Evolutionary conservation across 2,797 vertebrate species (phyloP), one percentile per base, ranked within the genome.

Genomic region (Cheirogaleus major): DNA sequence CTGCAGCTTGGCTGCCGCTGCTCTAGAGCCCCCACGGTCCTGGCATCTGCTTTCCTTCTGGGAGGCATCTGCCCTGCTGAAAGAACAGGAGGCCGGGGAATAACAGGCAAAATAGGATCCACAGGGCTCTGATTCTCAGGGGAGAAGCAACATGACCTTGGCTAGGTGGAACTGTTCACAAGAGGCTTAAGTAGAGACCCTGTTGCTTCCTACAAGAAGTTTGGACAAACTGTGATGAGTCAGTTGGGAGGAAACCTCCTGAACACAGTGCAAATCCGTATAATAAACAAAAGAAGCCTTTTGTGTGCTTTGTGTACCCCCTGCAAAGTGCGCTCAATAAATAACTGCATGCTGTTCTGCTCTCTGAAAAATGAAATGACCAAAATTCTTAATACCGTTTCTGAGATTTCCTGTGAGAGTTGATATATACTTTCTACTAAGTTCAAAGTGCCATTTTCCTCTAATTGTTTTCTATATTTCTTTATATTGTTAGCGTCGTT

Each of bases 391-490:
- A 97, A 96, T 96, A 65, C 48, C 23, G 59, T 95, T 97, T 91
- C 83, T 91, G 92, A 95, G 82, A 80, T 96, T 97, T 98, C 97
- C 96, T 98, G n/a, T 18, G 95, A 98, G 96, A 98, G 67, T 80
- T 35, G 70, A 32, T 95, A 96, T 52, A 95, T 88, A 89, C 87
- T 87, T 97, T 98, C 69, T 98, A 63, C 91, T 94, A 94, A 95
- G 72, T 97, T 97, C 97, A 96, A 70, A 94, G 96, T 87, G 96
- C 92, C 41, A 23, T 93, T 97, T 98, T 82, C 97, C 95, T 97
- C 75, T 98, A 97, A 98, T 98, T 98, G 98, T 97, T 98, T 93
- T 95, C 93, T 97, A 97, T 98, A 96, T 91, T 98, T 97, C 97
- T 98, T 97, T 95, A 95, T 97, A 97, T 97, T 98, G 95, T 95